These are phyloP conservation scores for Octodon degus DNA, from an alignment of 2,113 vertebrate species.

Conservation along the genomic window DNA sequence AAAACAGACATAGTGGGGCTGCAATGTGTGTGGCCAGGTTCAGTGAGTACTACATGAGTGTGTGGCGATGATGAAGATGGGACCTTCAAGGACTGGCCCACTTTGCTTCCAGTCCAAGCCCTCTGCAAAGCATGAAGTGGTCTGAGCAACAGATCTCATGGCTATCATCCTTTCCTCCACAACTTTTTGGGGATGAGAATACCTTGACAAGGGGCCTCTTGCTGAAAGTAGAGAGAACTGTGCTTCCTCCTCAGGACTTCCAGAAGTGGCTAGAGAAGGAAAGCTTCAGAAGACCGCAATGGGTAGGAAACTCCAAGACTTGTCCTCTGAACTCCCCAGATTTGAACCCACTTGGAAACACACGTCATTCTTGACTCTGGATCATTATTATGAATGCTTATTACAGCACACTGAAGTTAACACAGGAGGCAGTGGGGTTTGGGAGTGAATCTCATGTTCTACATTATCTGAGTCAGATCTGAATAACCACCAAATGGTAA, in stretches of 20 bases:
- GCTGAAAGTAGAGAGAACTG: neutral
- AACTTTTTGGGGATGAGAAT: neutral
- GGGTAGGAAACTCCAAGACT: neutral
- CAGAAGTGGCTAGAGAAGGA: neutral
- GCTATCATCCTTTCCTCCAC: neutral
- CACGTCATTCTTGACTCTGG: neutral
- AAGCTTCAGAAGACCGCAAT: neutral
- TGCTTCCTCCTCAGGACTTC: neutral
- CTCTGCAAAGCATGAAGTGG: neutral
- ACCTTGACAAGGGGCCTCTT: neutral
- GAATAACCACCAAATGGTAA: neutral
- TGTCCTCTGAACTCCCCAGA: neutral
- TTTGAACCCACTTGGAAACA: neutral
- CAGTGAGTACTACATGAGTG: neutral
- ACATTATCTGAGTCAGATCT: neutral
- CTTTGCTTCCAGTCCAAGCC: neutral
- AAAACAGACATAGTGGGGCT: too few relatives aligned
- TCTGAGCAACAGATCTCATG: neutral
- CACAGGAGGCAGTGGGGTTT: neutral
- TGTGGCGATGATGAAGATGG: too few relatives aligned
- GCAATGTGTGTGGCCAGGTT: neutral
- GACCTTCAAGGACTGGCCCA: neutral
- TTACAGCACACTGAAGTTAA: neutral
- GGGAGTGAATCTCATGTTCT: neutral
- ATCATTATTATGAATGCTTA: neutral